These are phyloP conservation scores for Drosophila mercatorum DNA, from an alignment of 2,888 invertebrate species.

Conservation along the genomic window DNA sequence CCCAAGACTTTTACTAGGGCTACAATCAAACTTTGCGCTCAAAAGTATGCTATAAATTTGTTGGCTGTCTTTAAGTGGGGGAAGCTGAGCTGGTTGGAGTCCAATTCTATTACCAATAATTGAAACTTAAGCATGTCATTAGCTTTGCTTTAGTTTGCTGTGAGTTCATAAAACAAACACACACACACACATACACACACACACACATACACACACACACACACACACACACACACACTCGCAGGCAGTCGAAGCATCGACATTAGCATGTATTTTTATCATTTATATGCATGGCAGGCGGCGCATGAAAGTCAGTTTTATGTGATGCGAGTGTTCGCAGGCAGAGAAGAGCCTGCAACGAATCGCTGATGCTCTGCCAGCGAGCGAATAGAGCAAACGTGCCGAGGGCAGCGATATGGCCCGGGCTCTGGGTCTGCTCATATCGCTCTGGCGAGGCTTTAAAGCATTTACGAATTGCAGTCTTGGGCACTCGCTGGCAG, in stretches of 20 bases:
- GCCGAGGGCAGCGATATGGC: not conserved
- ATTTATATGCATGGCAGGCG: slow-evolving; percentile 79
- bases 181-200: not conserved
- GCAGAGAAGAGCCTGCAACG: slow-evolving; percentile 1
- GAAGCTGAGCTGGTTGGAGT: not conserved
- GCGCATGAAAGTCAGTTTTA: slow-evolving; percentile 72
- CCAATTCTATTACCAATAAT: slow-evolving; percentile 74
- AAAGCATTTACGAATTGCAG: slow-evolving; percentile 58
- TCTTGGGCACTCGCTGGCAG: slow-evolving; percentile 21
- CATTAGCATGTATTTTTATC: slow-evolving; percentile 79
- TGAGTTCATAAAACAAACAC: slow-evolving; percentile 47
- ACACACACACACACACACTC: not conserved
- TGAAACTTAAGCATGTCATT: slow-evolving; percentile 77
- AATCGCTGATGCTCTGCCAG: slow-evolving; percentile 28
- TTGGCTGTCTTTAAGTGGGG: not conserved
- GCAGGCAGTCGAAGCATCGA: slow-evolving; percentile 16
- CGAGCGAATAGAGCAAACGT: not conserved
- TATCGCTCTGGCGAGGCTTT: slow-evolving; percentile 29
- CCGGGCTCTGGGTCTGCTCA: not conserved
- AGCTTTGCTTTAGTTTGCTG: slow-evolving; percentile 54
- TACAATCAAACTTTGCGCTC: not conserved
- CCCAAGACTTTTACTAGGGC: not conserved
- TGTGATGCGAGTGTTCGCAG: slow-evolving; percentile 28
- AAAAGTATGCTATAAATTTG: slow-evolving; percentile 17
- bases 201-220: not conserved